Base-by-base conservation (phyloP, 2,888 invertebrate species). In the Dynastes maya region DNA sequence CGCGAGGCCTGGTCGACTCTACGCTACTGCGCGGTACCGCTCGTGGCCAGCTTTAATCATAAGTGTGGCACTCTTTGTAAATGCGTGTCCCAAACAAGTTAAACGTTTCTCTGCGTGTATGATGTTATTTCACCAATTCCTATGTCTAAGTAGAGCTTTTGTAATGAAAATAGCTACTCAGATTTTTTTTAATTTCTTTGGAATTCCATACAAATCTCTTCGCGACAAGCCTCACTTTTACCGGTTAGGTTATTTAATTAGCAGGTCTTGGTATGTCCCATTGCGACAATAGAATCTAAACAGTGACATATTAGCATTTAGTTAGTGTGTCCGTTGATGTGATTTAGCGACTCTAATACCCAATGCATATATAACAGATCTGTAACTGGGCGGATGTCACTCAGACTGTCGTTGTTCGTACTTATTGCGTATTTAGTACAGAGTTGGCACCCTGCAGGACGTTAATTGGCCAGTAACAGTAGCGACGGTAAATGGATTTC, bases 361-460 rank as follows among this genome's bases (percentile, higher is more conserved):
- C 83, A 83, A 82, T 84, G 85, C 85, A 85, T 85, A 84, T 82
- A 85, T 84, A 84, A 80, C 80, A 80, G 80, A 81, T 80, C 80
- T 80, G 80, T 72, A 80, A 80, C 82, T 80, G 80, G 79, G 78
- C 76, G 81, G 80, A 82, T 83, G 84, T 85, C 85, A 83, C 81
- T 84, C 82, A 82, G 83, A 83, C 86, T 85, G 86, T 85, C 85
- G 85, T 82, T 83, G 83, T 83, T 82, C 83, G 84, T 84, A 86
- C 86, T 86, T 86, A 86, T 86, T 86, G 86, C 85, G 85, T 85
- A 85, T 85, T 85, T 85, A 84, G 84, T 67, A 45, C 80, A 81
- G 80, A 82, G 81, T 82, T 82, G 83, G 82, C 81, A 82, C 83
- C 84, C 84, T 82, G 82, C 83, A 80, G 84, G 82, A 84, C 83